These are phyloP conservation scores for Xiphophorus maculatus DNA, from an alignment of 2,113 vertebrate genomes.

Conservation along the genomic window DNA sequence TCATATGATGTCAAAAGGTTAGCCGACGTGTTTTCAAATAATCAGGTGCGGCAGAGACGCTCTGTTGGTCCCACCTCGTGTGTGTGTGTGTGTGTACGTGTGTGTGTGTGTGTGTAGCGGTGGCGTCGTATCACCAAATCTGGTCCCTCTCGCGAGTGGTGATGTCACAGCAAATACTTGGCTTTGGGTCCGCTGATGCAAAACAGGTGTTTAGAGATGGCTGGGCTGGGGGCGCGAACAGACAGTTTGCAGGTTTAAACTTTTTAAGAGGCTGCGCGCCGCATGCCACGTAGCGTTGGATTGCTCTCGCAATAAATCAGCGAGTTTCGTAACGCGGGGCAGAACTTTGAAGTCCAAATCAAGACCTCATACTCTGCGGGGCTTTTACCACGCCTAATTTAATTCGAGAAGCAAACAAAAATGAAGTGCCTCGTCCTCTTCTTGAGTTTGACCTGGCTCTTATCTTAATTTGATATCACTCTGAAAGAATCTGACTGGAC, in stretches of 20 bases:
- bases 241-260: slow-evolving; percentile 15
- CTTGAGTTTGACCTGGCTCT: not conserved
- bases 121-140: slow-evolving; percentile 25
- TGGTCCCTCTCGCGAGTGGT: slow-evolving; percentile 4
- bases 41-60: slow-evolving; percentile 4
- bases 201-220: slow-evolving; percentile 53
- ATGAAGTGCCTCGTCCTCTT: not conserved
- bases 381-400: not conserved
- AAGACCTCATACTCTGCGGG: not conserved
- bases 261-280: not conserved
- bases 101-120: slow-evolving; percentile 21
- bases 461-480: not conserved
- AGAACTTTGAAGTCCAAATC: not conserved
- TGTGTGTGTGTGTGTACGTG: slow-evolving; percentile 4
- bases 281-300: not conserved
- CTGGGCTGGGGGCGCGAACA: slow-evolving; percentile 22
- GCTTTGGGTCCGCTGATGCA: slow-evolving; percentile 36
- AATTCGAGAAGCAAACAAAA: not conserved
- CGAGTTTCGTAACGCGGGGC: not conserved
- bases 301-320: not conserved
- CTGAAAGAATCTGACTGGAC: not conserved
- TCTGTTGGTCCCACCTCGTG: not conserved
- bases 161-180: slow-evolving; percentile 50
- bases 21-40: slow-evolving; percentile 1
- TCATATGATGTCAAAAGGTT: not conserved